Evolutionary conservation across 2,888 invertebrate genomes (phyloP).

Genomic region (Oscheius sp.): DNA sequence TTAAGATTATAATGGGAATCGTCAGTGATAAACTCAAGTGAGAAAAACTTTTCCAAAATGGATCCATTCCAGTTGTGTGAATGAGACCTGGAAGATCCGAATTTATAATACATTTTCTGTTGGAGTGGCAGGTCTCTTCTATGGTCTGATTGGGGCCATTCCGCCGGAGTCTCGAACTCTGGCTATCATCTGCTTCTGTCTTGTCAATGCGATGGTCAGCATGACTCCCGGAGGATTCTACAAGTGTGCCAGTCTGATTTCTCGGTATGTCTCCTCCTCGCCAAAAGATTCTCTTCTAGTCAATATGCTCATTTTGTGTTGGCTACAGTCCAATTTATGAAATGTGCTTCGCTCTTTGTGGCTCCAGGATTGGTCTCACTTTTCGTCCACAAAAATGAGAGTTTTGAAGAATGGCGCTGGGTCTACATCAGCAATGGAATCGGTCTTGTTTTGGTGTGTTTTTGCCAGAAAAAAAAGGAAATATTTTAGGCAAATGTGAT

Average conservation of each 20-base stretch:
- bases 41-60: background rate
- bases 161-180: conserved; percentile 1
- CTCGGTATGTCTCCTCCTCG: background rate
- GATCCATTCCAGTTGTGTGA: conserved; percentile 34
- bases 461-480: background rate
- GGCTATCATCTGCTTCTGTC: conserved; percentile 16
- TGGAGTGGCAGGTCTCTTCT: conserved; percentile 51
- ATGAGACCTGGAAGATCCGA: conserved; percentile 49
- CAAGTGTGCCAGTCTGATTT: conserved; percentile 59
- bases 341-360: conserved; percentile 60
- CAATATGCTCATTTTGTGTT: conserved; percentile 62
- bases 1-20: conserved; percentile 23
- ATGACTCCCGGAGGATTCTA: conserved; percentile 67
- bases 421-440: conserved; percentile 48
- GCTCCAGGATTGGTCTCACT: conserved; percentile 53
- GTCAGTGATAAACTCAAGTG: conserved; percentile 19
- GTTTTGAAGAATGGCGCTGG: conserved; percentile 42
- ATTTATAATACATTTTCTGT: conserved; percentile 59
- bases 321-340: conserved; percentile 62
- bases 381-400: conserved; percentile 53
- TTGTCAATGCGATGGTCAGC: conserved; percentile 56
- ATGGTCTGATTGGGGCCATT: conserved; percentile 33
- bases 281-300: conserved; percentile 19
- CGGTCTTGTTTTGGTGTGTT: background rate
- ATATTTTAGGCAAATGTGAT: conserved; percentile 48